Conservation (phyloP, 2,113 vertebrate species). For the Tragelaphus scriptus region DNA sequence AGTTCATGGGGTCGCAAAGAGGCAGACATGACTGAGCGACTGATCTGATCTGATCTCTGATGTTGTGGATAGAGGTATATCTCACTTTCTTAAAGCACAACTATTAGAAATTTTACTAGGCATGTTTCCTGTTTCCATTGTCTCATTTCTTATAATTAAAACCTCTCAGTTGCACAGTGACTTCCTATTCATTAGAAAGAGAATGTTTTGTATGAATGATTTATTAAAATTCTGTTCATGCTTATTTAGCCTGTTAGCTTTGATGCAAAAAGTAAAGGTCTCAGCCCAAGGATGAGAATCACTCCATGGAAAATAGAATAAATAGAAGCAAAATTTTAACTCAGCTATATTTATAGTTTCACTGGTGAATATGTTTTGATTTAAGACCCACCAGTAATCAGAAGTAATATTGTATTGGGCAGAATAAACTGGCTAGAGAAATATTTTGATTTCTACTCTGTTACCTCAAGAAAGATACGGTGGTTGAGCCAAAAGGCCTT, state of each 20-base stretch:
- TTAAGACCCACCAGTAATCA: conserved; percentile 40
- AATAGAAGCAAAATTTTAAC: neutral
- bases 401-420: neutral
- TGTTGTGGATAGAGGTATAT: neutral
- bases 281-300: neutral
- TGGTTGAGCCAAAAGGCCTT: neutral
- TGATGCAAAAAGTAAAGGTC: neutral
- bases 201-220: neutral
- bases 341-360: conserved; percentile 2
- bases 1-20: too few relatives aligned
- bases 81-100: conserved; percentile 5
- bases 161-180: neutral
- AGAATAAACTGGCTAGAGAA: conserved; percentile 25
- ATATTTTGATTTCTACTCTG: conserved; percentile 45
- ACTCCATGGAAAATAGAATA: neutral
- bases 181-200: conserved; percentile 23
- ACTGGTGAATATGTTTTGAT: conserved; percentile 15
- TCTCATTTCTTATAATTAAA: neutral
- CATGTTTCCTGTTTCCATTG: neutral
- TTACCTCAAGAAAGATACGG: neutral
- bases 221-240: conserved; percentile 19
- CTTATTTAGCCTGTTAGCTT: conserved; percentile 31
- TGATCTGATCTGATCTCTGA: neutral
- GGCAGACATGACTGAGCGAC: too few relatives aligned
- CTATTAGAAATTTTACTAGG: neutral